Evolutionary conservation across 2,797 vertebrate species (phyloP).

Genomic region (Chanos chanos): DNA sequence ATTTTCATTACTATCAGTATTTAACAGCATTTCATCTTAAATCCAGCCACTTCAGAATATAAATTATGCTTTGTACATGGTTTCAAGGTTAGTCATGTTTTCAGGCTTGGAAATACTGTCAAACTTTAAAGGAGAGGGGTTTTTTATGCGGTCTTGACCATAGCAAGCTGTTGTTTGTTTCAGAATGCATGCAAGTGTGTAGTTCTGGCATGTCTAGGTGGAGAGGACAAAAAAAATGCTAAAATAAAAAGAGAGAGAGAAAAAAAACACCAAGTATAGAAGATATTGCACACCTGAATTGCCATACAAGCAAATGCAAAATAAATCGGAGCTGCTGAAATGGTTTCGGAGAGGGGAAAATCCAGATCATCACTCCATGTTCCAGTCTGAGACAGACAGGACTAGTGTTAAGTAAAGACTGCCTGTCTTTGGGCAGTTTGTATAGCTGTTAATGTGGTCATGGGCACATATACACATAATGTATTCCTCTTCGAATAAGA

Average conservation of each 20-base stretch:
- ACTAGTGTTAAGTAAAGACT: no score
- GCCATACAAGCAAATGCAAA: no score
- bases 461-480: no score
- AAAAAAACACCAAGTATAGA: conserved; percentile 53
- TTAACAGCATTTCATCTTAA: conserved; percentile 29
- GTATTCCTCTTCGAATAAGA: no score
- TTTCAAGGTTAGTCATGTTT: neutral
- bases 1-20: conserved; percentile 47
- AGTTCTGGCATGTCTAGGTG: conserved; percentile 45
- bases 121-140: conserved; percentile 45
- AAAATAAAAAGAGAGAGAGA: conserved; percentile 23
- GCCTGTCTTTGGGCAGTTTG: no score
- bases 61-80: conserved; percentile 22
- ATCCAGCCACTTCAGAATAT: conserved; percentile 30
- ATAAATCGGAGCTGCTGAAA: no score
- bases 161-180: conserved; percentile 38
- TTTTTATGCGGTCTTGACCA: no score
- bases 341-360: no score
- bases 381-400: no score
- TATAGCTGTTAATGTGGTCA: no score
- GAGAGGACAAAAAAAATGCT: no score
- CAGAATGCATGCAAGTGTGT: conserved; percentile 65
- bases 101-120: conserved; percentile 27
- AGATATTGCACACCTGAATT: conserved; percentile 58
- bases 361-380: no score